These are phyloP conservation scores for Setophaga coronata DNA, from an alignment of 2,113 vertebrate genomes.

Conservation along the genomic window DNA sequence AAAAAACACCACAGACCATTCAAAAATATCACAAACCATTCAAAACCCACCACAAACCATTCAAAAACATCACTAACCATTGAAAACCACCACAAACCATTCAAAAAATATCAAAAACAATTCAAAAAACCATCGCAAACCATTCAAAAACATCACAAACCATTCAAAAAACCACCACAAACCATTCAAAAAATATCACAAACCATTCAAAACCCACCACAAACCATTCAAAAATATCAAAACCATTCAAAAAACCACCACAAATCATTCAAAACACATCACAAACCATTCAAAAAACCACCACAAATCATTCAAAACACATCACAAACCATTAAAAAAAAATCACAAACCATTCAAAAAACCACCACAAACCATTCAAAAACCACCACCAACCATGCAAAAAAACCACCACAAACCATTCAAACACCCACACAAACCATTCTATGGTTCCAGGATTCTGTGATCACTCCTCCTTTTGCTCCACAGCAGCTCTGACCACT, in stretches of 20 bases:
- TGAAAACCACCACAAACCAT: not conserved
- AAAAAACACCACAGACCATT: not conserved
- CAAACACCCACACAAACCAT: not conserved
- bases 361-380: not conserved
- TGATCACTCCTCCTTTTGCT: not conserved
- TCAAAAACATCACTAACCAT: not conserved
- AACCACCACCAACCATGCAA: not conserved
- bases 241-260: not conserved
- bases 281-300: no score
- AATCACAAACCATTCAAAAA: not conserved
- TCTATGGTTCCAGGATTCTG: not conserved
- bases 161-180: not conserved
- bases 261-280: fast-evolving
- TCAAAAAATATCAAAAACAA: no score
- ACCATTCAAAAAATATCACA: not conserved
- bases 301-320: not conserved
- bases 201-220: no score
- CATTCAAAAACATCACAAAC: not conserved
- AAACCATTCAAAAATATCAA: not conserved
- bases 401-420: not conserved
- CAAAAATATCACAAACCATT: not conserved
- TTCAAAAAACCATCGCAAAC: not conserved
- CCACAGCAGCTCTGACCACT: not conserved
- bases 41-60: not conserved
- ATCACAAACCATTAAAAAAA: not conserved